Conservation (phyloP, 2,888 invertebrate species). For the Pycnomerus fuliginosus region DNA sequence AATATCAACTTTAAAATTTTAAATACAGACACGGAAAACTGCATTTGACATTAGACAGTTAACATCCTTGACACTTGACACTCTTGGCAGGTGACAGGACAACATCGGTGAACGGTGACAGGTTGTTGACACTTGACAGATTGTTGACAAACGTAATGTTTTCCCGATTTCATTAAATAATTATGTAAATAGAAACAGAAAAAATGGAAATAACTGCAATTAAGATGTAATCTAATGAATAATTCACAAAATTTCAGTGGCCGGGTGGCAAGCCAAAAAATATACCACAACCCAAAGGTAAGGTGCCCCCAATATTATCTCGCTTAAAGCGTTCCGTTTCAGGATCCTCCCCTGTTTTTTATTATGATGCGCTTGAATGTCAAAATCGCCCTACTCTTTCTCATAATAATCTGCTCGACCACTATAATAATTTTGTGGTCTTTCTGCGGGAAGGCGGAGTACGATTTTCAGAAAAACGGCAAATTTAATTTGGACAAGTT, state of each 20-base stretch:
- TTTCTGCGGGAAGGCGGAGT: conserved; percentile 60
- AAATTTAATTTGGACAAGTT: conserved; percentile 34
- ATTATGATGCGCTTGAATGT: conserved; percentile 79
- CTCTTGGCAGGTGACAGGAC: too few species aligned
- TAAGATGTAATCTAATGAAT: conserved; percentile 38
- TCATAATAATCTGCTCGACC: conserved; percentile 65
- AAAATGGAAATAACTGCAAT: too few species aligned
- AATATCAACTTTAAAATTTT: too few species aligned
- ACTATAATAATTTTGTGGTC: conserved; percentile 74
- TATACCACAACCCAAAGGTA: conserved; percentile 45
- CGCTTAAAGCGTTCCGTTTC: conserved; percentile 25
- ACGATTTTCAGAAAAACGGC: conserved; percentile 35
- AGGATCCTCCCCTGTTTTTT: conserved; percentile 54
- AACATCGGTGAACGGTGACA: too few species aligned
- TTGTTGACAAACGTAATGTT: too few species aligned
- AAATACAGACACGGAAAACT: too few species aligned
- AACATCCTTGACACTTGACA: too few species aligned
- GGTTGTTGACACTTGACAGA: too few species aligned
- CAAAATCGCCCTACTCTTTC: conserved; percentile 68
- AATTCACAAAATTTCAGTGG: conserved; percentile 37
- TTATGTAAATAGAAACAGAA: too few species aligned
- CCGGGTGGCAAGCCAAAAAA: conserved; percentile 44
- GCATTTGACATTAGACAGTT: too few species aligned
- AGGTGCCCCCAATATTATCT: neutral
- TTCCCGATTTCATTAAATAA: too few species aligned